Evolutionary conservation across 2,888 invertebrate genomes (phyloP).

Genomic region (Pandemis corylana): DNA sequence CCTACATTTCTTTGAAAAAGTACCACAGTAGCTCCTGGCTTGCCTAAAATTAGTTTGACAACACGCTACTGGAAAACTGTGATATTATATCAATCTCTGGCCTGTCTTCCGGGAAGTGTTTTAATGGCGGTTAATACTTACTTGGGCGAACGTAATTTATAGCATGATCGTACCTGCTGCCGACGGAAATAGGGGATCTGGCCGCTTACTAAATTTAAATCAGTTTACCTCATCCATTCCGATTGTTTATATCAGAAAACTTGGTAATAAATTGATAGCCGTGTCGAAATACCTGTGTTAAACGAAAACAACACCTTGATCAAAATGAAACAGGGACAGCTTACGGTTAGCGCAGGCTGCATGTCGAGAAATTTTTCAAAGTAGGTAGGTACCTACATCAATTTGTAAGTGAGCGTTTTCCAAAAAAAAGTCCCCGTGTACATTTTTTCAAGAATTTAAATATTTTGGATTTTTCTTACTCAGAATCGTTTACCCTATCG

Average conservation of each 20-base stretch:
- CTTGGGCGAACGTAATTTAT: conserved; percentile 3
- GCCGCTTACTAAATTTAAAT: conserved; percentile 50
- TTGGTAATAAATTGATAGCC: conserved; percentile 40
- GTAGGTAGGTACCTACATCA: too few relatives aligned
- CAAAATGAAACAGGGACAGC: not conserved
- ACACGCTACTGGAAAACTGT: not conserved
- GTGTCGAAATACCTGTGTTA: conserved; percentile 16
- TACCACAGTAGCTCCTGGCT: too few relatives aligned
- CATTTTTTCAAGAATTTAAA: too few relatives aligned
- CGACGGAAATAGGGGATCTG: conserved; percentile 25
- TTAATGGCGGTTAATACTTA: not conserved
- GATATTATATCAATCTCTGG: not conserved
- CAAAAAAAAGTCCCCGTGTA: too few relatives aligned
- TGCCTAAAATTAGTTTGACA: not conserved
- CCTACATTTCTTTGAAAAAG: too few relatives aligned
- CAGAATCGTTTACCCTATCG: too few relatives aligned
- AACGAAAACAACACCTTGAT: conserved; percentile 20
- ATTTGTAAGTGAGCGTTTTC: too few relatives aligned
- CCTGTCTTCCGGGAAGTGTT: conserved; percentile 1
- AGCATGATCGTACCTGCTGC: conserved; percentile 5
- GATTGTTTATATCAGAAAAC: conserved; percentile 55
- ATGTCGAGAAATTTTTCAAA: too few relatives aligned
- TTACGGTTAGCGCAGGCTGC: not conserved
- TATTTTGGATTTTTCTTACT: too few relatives aligned
- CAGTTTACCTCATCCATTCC: conserved; percentile 60